Evolutionary conservation across 2,888 invertebrate genomes (phyloP).

Genomic region (Hemicrepidius hirtus): DNA sequence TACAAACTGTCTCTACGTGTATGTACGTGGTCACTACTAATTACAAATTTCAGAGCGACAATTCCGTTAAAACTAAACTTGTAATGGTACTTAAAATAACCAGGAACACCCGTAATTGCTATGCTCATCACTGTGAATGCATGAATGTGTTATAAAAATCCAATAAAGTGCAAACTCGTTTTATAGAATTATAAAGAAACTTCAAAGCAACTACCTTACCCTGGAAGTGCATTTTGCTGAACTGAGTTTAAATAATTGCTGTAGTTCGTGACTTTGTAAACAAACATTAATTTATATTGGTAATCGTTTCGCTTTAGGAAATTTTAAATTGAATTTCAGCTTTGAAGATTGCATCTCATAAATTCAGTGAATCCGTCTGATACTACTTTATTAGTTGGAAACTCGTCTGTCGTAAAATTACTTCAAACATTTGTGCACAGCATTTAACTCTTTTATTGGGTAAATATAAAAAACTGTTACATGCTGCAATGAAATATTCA

Average conservation of each 20-base stretch:
- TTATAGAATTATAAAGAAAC: too few relatives aligned
- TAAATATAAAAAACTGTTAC: background rate
- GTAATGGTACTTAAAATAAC: too few relatives aligned
- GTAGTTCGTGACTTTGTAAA: constrained; percentile 11
- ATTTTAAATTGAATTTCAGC: constrained; percentile 40
- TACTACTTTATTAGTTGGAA: constrained; percentile 36
- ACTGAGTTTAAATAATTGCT: constrained; percentile 8
- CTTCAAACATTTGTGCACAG: constrained; percentile 9
- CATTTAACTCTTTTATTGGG: background rate
- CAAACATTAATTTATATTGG: constrained; percentile 29
- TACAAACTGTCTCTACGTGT: constrained; percentile 16
- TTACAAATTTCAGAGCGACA: background rate
- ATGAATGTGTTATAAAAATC: too few relatives aligned
- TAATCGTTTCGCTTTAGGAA: constrained; percentile 24
- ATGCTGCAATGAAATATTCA: background rate
- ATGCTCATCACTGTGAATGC: too few relatives aligned
- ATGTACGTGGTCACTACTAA: constrained; percentile 15
- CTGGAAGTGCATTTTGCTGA: background rate
- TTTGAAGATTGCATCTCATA: constrained; percentile 34
- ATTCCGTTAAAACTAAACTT: too few relatives aligned
- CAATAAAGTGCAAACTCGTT: too few relatives aligned
- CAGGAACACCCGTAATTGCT: too few relatives aligned
- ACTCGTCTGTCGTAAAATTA: constrained; percentile 18
- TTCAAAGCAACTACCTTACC: background rate
- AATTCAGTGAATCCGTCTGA: constrained; percentile 25